phyloP scores from a whole-genome alignment of 2,113 vertebrate species.

The Elephantulus edwardii region DNA sequence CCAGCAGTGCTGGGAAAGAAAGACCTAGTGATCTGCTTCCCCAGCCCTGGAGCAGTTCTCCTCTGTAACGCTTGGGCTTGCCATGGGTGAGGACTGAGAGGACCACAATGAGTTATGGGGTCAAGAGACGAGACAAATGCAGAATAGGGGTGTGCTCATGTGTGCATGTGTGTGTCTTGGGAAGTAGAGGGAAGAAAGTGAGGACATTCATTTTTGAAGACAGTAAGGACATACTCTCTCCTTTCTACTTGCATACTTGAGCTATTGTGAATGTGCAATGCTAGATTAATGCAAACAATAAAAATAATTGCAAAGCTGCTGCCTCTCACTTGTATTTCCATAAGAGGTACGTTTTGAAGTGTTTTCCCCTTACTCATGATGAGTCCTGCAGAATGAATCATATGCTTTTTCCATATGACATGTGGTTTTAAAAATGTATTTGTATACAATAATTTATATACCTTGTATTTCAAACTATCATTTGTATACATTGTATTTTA shows the following conservation, averaged over 20 bases:
- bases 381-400: neutral
- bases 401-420: neutral
- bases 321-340: neutral
- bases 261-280: neutral
- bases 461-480: no score
- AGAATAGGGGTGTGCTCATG: neutral
- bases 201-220: no score
- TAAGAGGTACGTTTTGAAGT: neutral
- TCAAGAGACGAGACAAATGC: neutral
- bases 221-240: neutral
- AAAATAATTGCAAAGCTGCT: neutral
- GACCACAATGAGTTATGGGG: neutral
- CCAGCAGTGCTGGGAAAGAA: neutral
- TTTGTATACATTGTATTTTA: no score
- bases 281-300: neutral
- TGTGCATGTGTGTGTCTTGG: neutral
- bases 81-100: neutral
- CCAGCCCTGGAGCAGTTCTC: neutral
- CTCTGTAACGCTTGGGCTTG: neutral
- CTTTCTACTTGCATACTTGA: neutral
- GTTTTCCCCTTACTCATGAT: neutral
- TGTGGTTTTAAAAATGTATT: no score
- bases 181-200: accelerated
- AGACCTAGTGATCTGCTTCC: neutral
- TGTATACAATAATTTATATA: no score